Evolutionary conservation across 2,888 invertebrate species (phyloP).

Genomic region (Neria commutata): DNA sequence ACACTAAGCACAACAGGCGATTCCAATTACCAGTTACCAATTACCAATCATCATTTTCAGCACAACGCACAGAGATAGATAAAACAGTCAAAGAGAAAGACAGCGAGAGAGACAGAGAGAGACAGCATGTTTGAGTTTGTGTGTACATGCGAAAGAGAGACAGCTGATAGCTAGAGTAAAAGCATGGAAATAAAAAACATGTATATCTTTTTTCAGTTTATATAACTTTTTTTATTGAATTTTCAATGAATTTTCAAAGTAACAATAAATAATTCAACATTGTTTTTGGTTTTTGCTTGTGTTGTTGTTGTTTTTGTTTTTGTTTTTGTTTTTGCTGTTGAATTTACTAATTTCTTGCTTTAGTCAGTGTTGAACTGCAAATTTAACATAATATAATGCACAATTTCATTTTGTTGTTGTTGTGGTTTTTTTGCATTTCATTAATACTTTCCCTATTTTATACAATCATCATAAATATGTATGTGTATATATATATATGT

Average conservation of each 20-base stretch:
- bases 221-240: conserved; percentile 31
- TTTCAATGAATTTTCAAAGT: conserved; percentile 56
- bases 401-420: conserved; percentile 46
- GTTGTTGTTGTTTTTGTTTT: conserved; percentile 28
- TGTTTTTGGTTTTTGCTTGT: conserved; percentile 33
- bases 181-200: conserved; percentile 1
- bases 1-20: neutral
- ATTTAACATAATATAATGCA: conserved; percentile 49
- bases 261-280: conserved; percentile 58
- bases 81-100: conserved; percentile 5
- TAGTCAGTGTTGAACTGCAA: conserved; percentile 46
- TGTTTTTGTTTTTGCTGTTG: conserved; percentile 29
- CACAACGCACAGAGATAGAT: neutral
- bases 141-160: neutral
- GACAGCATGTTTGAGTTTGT: neutral
- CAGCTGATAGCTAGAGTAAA: conserved; percentile 2
- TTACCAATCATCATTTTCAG: neutral
- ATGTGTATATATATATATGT: conserved; percentile 31
- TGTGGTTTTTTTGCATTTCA: conserved; percentile 4
- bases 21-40: neutral
- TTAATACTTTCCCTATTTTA: neutral
- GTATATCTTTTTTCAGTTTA: conserved; percentile 28
- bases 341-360: conserved; percentile 18
- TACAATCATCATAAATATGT: conserved; percentile 30
- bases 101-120: conserved; percentile 15